phyloP scores from a whole-genome alignment of 2,888 invertebrate species.

The Geophilus truncorum region DNA sequence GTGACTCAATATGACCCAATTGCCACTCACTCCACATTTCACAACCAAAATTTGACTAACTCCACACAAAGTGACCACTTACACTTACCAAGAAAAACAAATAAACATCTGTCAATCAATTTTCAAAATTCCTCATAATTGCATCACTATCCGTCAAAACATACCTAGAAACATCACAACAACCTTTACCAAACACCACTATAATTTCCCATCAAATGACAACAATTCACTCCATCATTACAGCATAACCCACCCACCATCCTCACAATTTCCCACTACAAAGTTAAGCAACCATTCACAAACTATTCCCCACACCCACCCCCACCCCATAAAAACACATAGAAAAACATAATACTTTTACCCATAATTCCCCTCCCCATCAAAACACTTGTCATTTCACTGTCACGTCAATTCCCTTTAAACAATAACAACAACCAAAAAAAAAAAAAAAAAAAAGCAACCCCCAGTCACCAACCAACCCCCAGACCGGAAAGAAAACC shows the following conservation, averaged over 20 bases:
- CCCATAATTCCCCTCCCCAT: neutral
- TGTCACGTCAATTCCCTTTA: conserved; percentile 22
- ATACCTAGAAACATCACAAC: neutral
- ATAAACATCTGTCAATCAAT: no score
- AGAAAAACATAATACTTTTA: neutral
- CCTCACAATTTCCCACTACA: neutral
- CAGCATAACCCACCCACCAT: no score
- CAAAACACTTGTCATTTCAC: conserved; percentile 19
- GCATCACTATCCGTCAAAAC: neutral
- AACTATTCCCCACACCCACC: neutral
- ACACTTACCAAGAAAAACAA: no score
- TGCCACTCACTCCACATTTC: no score
- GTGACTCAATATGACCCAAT: no score
- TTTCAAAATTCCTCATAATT: no score
- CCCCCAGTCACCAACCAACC: neutral
- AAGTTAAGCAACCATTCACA: neutral
- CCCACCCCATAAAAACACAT: neutral
- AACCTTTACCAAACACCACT: neutral
- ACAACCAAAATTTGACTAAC: no score
- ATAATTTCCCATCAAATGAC: neutral
- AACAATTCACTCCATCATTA: neutral
- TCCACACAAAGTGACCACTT: no score
- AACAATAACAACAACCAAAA: neutral
- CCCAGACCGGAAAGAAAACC: neutral
- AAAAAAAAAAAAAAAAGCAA: neutral